phyloP scores from a whole-genome alignment of 1,140 invertebrate genomes.

The Hylaeus anthracinus region DNA sequence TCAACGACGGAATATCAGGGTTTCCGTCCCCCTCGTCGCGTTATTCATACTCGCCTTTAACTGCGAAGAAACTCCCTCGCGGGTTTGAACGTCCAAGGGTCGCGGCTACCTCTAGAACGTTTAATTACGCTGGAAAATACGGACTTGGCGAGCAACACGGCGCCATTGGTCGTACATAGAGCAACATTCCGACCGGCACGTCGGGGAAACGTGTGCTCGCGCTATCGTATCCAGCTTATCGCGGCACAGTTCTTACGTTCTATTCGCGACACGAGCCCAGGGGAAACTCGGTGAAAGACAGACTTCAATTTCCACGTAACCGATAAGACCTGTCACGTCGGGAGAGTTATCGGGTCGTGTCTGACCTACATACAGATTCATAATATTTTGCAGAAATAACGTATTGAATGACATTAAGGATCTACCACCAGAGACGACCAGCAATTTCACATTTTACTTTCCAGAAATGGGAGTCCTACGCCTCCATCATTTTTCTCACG shows the following conservation, averaged over 20 bases:
- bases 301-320: conserved; percentile 34
- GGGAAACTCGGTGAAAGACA: conserved; percentile 31
- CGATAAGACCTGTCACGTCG: conserved; percentile 6
- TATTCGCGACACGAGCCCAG: background rate
- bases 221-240: conserved; percentile 28
- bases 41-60: too few species aligned
- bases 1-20: background rate
- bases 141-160: background rate
- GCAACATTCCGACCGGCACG: background rate
- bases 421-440: too few species aligned
- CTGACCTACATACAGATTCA: conserved; percentile 14
- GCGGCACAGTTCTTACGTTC: conserved; percentile 36
- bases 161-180: too few species aligned
- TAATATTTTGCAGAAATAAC: conserved; percentile 10
- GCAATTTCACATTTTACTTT: too few species aligned
- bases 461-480: too few species aligned
- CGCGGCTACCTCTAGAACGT: background rate
- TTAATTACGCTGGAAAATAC: background rate
- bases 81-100: too few species aligned
- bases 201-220: background rate
- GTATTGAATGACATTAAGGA: background rate
- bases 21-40: background rate
- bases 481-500: too few species aligned
- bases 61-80: too few species aligned
- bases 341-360: conserved; percentile 16